Evolutionary conservation across 2,888 invertebrate species (phyloP).

Genomic region (Meloe dianella): DNA sequence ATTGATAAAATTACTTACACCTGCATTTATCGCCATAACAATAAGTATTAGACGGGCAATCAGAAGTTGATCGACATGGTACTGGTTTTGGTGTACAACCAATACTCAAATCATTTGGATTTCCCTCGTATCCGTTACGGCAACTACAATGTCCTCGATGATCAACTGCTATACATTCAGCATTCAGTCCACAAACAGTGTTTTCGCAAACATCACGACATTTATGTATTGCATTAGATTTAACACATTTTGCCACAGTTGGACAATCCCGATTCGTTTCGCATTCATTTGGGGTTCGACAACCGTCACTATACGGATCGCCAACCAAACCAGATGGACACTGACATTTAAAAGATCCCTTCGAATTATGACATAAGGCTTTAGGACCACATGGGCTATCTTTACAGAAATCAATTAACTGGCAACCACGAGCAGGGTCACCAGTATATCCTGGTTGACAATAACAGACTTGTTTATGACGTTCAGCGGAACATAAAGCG

Average conservation of each 20-base stretch:
- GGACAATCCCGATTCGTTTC: constrained; percentile 81
- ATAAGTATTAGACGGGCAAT: constrained; percentile 81
- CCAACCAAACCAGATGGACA: constrained; percentile 83
- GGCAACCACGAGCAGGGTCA: constrained; percentile 74
- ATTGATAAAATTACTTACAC: constrained; percentile 65
- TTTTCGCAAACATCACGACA: constrained; percentile 84
- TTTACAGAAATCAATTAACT: constrained; percentile 78
- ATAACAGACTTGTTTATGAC: constrained; percentile 78
- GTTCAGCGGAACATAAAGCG: constrained; percentile 83
- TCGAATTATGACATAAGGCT: constrained; percentile 79
- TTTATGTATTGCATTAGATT: constrained; percentile 74
- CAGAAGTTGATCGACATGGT: constrained; percentile 71
- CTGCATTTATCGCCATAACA: constrained; percentile 82
- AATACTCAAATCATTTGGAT: constrained; percentile 69
- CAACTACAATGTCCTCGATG: constrained; percentile 83
- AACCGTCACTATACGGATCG: constrained; percentile 84
- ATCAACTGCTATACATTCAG: constrained; percentile 79
- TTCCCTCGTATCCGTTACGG: constrained; percentile 77
- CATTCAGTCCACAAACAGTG: constrained; percentile 79
- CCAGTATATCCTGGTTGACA: constrained; percentile 90
- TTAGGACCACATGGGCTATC: constrained; percentile 81
- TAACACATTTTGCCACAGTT: constrained; percentile 75
- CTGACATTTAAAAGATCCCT: constrained; percentile 79
- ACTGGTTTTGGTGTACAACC: constrained; percentile 81
- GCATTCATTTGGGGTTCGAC: constrained; percentile 83